phyloP scores from a whole-genome alignment of 2,888 invertebrate species.

The Cheilosia grossa region DNA sequence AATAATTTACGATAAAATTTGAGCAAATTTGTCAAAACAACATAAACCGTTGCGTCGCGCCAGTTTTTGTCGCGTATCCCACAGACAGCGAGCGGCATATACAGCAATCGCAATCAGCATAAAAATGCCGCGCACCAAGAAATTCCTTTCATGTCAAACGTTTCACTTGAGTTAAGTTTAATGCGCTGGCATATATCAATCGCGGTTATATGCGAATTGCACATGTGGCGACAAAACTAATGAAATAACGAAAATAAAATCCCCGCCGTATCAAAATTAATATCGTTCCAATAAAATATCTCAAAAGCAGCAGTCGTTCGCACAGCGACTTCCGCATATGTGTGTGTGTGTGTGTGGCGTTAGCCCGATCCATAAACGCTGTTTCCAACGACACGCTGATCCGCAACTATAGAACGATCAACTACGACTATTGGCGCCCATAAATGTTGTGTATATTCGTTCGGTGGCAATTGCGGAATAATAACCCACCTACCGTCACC shows the following conservation, averaged over 20 bases:
- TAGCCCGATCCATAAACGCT: slow-evolving; percentile 40
- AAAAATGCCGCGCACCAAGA: slow-evolving; percentile 30
- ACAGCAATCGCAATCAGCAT: slow-evolving; percentile 45
- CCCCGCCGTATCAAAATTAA: slow-evolving; percentile 39
- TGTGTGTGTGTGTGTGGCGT: not conserved
- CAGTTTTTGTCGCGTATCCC: not conserved
- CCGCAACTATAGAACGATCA: not conserved
- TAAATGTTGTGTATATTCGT: not conserved
- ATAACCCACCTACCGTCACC: slow-evolving; percentile 41
- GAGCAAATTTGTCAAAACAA: slow-evolving; percentile 49
- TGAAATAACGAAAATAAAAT: slow-evolving; percentile 55
- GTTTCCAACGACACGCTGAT: slow-evolving; percentile 23
- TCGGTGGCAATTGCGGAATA: slow-evolving; percentile 52
- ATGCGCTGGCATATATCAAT: slow-evolving; percentile 47
- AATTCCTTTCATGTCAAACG: slow-evolving; percentile 21
- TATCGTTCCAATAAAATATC: slow-evolving; percentile 50
- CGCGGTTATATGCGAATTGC: slow-evolving; percentile 33
- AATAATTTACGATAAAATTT: slow-evolving; percentile 16
- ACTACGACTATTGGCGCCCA: slow-evolving; percentile 9
- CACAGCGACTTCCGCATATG: slow-evolving; percentile 26
- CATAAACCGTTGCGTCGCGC: slow-evolving; percentile 4
- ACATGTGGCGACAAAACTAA: slow-evolving; percentile 51
- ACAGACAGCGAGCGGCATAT: not conserved
- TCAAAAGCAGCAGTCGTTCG: slow-evolving; percentile 3
- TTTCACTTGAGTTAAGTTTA: slow-evolving; percentile 33